Base-by-base conservation (phyloP, 2,113 vertebrate genomes). In the Acrocephalus arundinaceus region DNA sequence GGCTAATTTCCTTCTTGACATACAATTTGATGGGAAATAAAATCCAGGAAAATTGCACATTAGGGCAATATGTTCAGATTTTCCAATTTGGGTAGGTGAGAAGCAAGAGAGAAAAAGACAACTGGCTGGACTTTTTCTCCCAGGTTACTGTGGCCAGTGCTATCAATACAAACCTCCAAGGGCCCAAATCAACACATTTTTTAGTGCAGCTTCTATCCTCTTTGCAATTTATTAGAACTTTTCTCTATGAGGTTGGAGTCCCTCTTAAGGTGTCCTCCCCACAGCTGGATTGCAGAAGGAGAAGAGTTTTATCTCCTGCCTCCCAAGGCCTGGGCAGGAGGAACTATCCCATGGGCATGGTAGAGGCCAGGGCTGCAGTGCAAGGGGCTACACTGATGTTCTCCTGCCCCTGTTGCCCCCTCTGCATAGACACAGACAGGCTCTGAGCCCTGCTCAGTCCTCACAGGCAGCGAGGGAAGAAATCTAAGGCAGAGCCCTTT, bases 1-100 rank as follows among this genome's bases (percentile, higher is more conserved):
- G 92, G 90, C 92, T 73, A 14, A 89, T 94, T 95, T 94, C 87
- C 93, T 93, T 82, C 92, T 95, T 92, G 87, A 95, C 89, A 68
- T 79, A 83, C 41, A 92, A 67, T 89, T 65, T 89, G 46, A 93
- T 70, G 66, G 49, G 62, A 97, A 97, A 93, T 55, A 74, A 90
- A 96, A 93, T 28, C 55, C 70, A 85, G 51, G 76, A 85, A 86
- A 88, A 89, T 73, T 93, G 82, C 55, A 82, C 89, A 51, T 91
- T 74, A 77, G 66, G 41, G 86, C 51, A 88, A 24, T 80, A 71
- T 39, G 65, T 85, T 67, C 59, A 79, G 45, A 87, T 85, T 95
- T 87, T 86, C 93, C 86, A 82, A 4, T 58, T 85, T 65, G 25
- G 15, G 11, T 23, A 70, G 51, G 33, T 35, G 48, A 45, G 58